Percentiles rank a stretch among this genome's conserved stretches.
phyloP scores from a whole-genome alignment of 2,113 vertebrate genomes.

The Peromyscus polionotus region DNA sequence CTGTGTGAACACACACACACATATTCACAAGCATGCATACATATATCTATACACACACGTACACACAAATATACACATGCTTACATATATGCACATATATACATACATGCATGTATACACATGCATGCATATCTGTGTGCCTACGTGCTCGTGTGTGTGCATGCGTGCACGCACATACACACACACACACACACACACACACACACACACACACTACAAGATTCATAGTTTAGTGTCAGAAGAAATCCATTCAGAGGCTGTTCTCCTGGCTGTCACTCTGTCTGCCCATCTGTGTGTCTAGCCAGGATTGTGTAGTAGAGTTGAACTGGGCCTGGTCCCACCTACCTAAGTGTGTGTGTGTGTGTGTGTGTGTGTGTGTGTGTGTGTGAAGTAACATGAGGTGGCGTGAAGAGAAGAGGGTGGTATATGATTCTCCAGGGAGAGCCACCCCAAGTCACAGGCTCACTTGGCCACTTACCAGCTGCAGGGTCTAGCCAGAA shows the following conservation, averaged over 20 bases:
- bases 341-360: background rate
- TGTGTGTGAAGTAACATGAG: background rate
- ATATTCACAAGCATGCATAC: no score
- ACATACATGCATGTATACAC: background rate
- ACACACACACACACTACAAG: background rate
- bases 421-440: background rate
- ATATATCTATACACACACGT: background rate
- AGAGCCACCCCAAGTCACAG: no score
- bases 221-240: background rate
- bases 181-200: background rate
- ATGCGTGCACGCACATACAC: no score
- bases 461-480: no score
- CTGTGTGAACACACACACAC: background rate
- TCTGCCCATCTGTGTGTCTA: background rate
- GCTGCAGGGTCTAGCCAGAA: background rate
- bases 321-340: background rate
- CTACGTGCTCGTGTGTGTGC: no score
- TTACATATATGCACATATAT: background rate
- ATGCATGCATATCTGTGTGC: background rate
- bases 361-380: no score
- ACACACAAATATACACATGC: rapidly evolving
- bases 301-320: background rate
- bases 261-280: background rate
- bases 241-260: background rate
- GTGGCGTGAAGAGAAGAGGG: background rate